Evolutionary conservation across 2,113 vertebrate species (phyloP), one percentile per base, ranked within the genome.

Genomic region (Otolemur garnettii): DNA sequence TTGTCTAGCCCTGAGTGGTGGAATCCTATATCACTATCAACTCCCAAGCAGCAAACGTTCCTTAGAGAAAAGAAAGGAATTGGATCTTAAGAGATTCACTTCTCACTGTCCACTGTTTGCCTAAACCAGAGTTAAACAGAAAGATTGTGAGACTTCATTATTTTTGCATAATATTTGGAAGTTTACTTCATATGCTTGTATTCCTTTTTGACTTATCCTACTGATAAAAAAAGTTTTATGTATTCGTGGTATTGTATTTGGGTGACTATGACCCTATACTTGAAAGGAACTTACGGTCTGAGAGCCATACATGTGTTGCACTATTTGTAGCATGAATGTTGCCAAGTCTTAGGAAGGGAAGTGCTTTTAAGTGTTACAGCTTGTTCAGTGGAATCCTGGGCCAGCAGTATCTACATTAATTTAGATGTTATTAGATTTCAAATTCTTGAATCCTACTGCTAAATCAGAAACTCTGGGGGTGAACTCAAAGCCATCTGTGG

Each of bases 121-220:
- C 45, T 50, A 50, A 55, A 57, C 35, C 38, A 71, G 26, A 84
- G n/a, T 60, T 26, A 87, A 87, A 71, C 14, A 24, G 21, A 35
- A 68, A 53, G 9, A 66, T 1, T 14, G 45, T 62, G 33, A 85
- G 50, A 22, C 15, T 87, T 84, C 9, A 69, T 18, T 85, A 24
- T 55, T 60, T 95, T 75, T 55, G 11, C n/a, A 50, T 33, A 92
- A 75, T 13, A 81, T 38, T 87, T 57, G n/a, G 55, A 60, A 84
- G 59, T 84, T 57, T 18, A 42, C 22, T 62, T 97, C 12, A 35
- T 79, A 1, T 38, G 38, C 38, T 60, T 55, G 0, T 24, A 5
- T 55, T 66, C 60, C 6, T 72, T 62, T 78, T 66, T 45, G 7
- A 83, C 4, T 4, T 53, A 7, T 55, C 94, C 59, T 62, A 62